Evolutionary conservation across 2,797 vertebrate species (phyloP), one percentile per base, ranked within the genome.

Genomic region (Anabas testudineus): DNA sequence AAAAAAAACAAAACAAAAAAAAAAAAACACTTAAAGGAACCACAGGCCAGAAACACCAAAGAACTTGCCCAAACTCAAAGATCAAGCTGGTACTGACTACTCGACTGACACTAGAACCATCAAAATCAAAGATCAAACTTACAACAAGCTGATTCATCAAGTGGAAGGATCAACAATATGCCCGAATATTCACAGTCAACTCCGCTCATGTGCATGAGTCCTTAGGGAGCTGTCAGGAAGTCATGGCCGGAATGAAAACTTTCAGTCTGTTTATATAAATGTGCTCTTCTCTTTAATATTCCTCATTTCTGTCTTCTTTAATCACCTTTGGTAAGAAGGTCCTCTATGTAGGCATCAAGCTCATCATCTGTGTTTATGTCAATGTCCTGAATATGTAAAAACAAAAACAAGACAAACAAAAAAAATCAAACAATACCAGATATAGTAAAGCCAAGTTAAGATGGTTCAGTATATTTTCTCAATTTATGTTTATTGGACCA

Each of bases 331-430:
- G 97, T 97, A 67, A 99, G 97, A 81, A 99, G 92, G 87, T 99
- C 98, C 69, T 99, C 98, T 2, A 99, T 99, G 87, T 99, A 99
- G 13, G 98, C 97, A 52, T 99, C 97, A 77, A 99, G 93, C 81
- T 99, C 98, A 30, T 99, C 98, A 42, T 99, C 97, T 46, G 97
- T 99, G 89, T 97, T 99, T 87, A 99, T 99, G 90, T 99, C 98
- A 71, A 99, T 99, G 86, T 99, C 98, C 98, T 99, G 63, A 71
- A 94, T 92, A 30, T 30, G 39, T 7, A 6, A 60, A 60, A 12
- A 19, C 4, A 47, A 34, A 39, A 16, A 39, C 37, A 37, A 37
- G 24, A 24, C 2, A 24, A 24, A 13, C 24, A 30, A 21, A 37
- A 43, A 18, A 34, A 32, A 12, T 47, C 5, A 71, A 32, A 60